Conservation (phyloP, 2,113 vertebrate species). For the Rhinoderma darwinii region DNA sequence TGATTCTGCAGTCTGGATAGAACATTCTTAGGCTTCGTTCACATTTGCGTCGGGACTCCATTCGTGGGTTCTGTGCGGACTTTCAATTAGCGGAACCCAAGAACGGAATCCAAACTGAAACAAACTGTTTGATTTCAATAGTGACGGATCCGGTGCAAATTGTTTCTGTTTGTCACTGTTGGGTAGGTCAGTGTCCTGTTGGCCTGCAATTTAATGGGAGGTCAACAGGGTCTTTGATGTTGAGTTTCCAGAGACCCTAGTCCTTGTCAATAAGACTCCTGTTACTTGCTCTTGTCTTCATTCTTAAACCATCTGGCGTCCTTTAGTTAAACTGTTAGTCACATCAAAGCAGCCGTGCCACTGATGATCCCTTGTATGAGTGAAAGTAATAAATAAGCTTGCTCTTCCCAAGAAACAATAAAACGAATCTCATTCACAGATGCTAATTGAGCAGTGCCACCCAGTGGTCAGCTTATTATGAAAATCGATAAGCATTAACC, state of each 20-base stretch:
- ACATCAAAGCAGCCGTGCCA: not conserved
- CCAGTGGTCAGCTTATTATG: not conserved
- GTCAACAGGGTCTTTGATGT: conserved; percentile 19
- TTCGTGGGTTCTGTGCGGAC: no score
- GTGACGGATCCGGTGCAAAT: no score
- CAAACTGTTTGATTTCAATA: no score
- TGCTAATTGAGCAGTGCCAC: not conserved
- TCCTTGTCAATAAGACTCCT: not conserved
- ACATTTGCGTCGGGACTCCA: no score
- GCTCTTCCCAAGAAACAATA: not conserved
- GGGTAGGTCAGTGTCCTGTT: not conserved
- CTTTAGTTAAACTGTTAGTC: not conserved
- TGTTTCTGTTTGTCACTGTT: no score
- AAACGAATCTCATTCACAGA: not conserved
- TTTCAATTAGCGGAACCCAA: no score
- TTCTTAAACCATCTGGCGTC: not conserved
- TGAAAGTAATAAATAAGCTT: not conserved
- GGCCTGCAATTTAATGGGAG: not conserved
- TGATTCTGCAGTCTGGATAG: not conserved
- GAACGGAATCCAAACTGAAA: no score
- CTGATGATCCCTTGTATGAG: not conserved
- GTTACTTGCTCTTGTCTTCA: not conserved
- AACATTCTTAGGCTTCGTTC: not conserved
- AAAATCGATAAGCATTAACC: not conserved
- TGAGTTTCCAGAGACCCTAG: conserved; percentile 15